Evolutionary conservation across 2,888 invertebrate genomes (phyloP).

Genomic region (Idaea biselata): DNA sequence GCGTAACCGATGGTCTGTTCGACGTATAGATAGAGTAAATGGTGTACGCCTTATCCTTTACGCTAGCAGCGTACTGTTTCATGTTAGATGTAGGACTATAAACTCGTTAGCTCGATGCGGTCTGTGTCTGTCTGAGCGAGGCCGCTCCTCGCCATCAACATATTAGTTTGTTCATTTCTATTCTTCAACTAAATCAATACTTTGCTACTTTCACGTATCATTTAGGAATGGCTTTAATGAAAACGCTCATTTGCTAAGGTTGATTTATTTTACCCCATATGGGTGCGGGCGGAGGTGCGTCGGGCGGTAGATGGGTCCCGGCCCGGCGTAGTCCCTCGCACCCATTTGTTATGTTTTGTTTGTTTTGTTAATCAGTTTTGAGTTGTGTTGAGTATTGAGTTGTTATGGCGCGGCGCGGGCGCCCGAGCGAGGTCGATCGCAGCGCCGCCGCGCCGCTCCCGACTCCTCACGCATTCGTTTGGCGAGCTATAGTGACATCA

Average conservation of each 20-base stretch:
- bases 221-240: conserved; percentile 76
- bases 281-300: conserved; percentile 32
- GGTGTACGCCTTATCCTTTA: conserved; percentile 76
- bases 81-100: conserved; percentile 77
- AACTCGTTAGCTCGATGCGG: conserved; percentile 27
- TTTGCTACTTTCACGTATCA: conserved; percentile 74
- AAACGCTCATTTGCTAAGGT: conserved; percentile 75
- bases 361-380: conserved; percentile 46
- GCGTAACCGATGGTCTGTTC: conserved; percentile 75
- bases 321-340: conserved; percentile 51
- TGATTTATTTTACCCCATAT: conserved; percentile 57
- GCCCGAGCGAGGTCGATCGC: conserved; percentile 25
- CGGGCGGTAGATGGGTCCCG: conserved; percentile 33
- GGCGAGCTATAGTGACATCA: conserved; percentile 81
- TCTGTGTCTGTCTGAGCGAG: conserved; percentile 63
- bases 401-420: conserved; percentile 52
- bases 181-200: conserved; percentile 65
- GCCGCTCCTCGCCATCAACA: conserved; percentile 70
- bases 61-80: conserved; percentile 74
- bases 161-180: conserved; percentile 70
- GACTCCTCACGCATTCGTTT: conserved; percentile 67
- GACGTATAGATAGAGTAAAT: conserved; percentile 73
- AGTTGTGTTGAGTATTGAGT: conserved; percentile 66
- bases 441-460: conserved; percentile 51
- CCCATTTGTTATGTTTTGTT: conserved; percentile 67